Conservation (phyloP, 2,888 invertebrate genomes). For the Rosalia funebris region DNA sequence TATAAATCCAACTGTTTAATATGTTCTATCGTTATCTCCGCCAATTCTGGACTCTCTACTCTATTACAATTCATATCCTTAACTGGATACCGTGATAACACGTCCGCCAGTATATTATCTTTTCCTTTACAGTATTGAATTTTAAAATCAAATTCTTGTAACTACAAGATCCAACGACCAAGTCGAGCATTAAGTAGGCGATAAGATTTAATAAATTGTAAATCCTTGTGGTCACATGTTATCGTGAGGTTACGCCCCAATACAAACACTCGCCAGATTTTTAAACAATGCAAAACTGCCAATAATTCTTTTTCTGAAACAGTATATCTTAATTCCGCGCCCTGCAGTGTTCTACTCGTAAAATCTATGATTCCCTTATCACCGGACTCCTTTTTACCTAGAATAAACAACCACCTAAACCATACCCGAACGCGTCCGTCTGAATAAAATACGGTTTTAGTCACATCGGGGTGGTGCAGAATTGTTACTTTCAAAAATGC, state of each 20-base stretch:
- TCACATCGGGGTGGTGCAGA: background rate
- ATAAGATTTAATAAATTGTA: constrained; percentile 26
- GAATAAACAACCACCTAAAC: constrained; percentile 6
- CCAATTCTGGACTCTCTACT: too few species aligned
- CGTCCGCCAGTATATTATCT: constrained; percentile 31
- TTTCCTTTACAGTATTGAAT: constrained; percentile 28
- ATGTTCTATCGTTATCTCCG: too few species aligned
- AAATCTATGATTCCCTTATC: constrained; percentile 5
- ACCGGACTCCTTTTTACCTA: background rate
- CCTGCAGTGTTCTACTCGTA: constrained; percentile 1
- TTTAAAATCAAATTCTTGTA: constrained; percentile 30
- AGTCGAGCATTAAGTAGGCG: constrained; percentile 27
- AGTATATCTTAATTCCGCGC: constrained; percentile 10
- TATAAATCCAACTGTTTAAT: too few species aligned
- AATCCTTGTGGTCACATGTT: constrained; percentile 11
- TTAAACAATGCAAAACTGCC: constrained; percentile 6
- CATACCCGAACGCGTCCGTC: constrained; percentile 4
- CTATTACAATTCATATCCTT: too few species aligned
- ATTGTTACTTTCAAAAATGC: constrained; percentile 3
- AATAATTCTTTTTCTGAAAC: constrained; percentile 14
- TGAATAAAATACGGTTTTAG: background rate
- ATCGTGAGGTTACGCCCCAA: constrained; percentile 6
- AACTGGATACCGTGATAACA: constrained; percentile 29
- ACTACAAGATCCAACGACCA: constrained; percentile 32
- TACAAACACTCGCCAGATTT: constrained; percentile 18